Evolutionary conservation across 2,113 vertebrate genomes (phyloP).

Genomic region (Chascanopsetta lugubris): DNA sequence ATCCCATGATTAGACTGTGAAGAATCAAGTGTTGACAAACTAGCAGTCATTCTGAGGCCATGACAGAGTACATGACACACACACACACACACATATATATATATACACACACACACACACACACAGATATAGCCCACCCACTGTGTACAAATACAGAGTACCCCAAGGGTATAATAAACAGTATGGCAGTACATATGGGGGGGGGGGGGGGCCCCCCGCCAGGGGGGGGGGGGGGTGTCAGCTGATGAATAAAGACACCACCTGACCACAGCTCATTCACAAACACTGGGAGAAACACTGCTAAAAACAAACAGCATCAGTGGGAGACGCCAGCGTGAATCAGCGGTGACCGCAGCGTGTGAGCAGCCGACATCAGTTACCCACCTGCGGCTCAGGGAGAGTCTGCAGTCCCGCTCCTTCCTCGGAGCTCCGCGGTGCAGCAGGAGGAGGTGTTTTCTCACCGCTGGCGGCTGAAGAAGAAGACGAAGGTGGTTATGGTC

Average conservation of each 20-base stretch:
- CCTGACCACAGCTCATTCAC: constrained; percentile 4
- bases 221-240: not conserved
- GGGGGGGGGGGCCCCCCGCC: no score
- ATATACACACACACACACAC: no score
- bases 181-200: not conserved
- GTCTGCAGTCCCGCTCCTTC: not conserved
- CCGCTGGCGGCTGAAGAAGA: not conserved
- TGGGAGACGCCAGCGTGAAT: not conserved
- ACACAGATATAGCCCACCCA: no score
- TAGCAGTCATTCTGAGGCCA: not conserved
- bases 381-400: constrained; percentile 45
- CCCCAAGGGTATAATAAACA: no score
- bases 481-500: no score
- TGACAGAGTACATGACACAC: no score
- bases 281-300: not conserved
- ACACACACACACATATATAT: no score
- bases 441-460: not conserved
- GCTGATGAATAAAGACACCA: not conserved
- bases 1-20: not conserved
- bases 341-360: not conserved
- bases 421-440: not conserved
- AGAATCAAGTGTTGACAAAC: not conserved
- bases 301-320: not conserved
- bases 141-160: no score
- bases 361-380: not conserved